Evolutionary conservation across 2,113 vertebrate species (phyloP), one percentile per base, ranked within the genome.

Genomic region (Rafetus swinhoei): DNA sequence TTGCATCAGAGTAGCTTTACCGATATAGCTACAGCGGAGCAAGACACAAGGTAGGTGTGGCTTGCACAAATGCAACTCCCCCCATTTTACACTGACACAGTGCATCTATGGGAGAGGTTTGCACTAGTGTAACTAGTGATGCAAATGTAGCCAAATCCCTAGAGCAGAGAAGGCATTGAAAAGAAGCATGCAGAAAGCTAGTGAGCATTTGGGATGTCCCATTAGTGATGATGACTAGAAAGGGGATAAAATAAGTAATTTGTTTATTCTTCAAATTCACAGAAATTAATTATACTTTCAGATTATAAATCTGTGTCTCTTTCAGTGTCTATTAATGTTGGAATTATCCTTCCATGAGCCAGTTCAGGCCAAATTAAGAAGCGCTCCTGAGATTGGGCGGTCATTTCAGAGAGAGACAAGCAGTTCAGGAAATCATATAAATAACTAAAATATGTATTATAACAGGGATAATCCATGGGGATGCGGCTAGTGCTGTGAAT

Each of bases 181-280:
- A 35, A 35, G 22, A 86, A 25, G 27, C n/a, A 50, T 1, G 0
- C 0, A 4, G n/a, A 83, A 59, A 88, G 54, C 72, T 77, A 19
- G 11, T 45, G 25, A 62, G 54, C 76, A 27, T 1, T 3, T 0
- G 0, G 52, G 39, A 55, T 16, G 3, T 2, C 21, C 0, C 0
- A 39, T 82, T 52, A 9, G 21, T 59, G 79, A 39, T 55, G 7
- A 18, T 76, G 35, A 25, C 19, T 69, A 13, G 52, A 76, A 95
- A 88, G 60, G 53, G 65, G 76, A 76, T 5, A 54, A 62, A 62
- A 25, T 16, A 93, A 7, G 21, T 57, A 27, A 50, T 21, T 88
- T 0, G 0, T 62, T 82, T 84, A 39, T 76, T 87, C 80, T 91
- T 87, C 8, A 0, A 3, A 5, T 76, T 90, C 50, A 3, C 9